Evolutionary conservation across 2,113 vertebrate species (phyloP).

Genomic region (Callaeas wilsoni): DNA sequence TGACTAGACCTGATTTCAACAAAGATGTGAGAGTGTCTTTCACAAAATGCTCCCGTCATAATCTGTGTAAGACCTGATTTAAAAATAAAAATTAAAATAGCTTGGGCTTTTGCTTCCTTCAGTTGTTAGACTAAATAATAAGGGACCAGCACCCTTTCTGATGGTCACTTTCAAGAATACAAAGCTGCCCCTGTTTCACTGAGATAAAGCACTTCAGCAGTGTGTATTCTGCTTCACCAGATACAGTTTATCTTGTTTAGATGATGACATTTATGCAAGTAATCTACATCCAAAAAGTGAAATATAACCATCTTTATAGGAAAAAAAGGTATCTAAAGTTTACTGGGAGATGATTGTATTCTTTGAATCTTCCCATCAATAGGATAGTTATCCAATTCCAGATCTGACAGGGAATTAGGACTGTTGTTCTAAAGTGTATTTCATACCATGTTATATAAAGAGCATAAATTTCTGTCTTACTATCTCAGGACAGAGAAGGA

Average conservation of each 20-base stretch:
- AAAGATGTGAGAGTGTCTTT: conserved; percentile 45
- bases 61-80: neutral
- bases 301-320: neutral
- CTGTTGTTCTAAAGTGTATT: neutral
- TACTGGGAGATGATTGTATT: neutral
- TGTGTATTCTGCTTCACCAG: neutral
- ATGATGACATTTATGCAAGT: neutral
- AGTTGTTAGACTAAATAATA: conserved; percentile 58
- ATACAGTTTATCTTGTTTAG: neutral
- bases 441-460: neutral
- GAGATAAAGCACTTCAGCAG: neutral
- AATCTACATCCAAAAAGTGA: neutral
- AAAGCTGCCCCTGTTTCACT: neutral
- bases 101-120: conserved; percentile 20
- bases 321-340: neutral
- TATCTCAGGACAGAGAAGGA: neutral
- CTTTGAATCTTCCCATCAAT: neutral
- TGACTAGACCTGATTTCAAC: conserved; percentile 20
- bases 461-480: neutral
- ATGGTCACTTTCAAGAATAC: neutral
- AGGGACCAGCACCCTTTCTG: neutral
- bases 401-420: neutral
- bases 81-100: neutral
- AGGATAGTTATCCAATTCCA: neutral
- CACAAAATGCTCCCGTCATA: neutral